These are phyloP conservation scores for Bambusicola thoracicus DNA, from an alignment of 2,113 vertebrate species.

Conservation along the genomic window DNA sequence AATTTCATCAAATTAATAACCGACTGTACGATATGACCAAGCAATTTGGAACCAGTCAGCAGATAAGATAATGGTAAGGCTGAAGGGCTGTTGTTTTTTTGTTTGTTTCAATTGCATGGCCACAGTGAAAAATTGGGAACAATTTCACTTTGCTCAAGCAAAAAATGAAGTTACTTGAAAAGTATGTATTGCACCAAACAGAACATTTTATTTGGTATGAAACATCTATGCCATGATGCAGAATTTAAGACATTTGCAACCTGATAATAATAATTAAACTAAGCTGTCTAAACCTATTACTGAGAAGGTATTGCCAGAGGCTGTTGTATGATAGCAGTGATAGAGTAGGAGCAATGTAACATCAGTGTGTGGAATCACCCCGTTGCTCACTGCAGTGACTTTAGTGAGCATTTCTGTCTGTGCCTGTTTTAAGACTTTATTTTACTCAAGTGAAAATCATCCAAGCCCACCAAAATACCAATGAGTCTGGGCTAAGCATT, in stretches of 20 bases:
- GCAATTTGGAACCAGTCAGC: conserved; percentile 4
- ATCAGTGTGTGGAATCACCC: background rate
- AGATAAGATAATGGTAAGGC: background rate
- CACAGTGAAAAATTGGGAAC: conserved; percentile 2
- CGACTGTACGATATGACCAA: background rate
- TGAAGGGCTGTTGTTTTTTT: background rate
- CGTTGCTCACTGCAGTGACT: background rate
- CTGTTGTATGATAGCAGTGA: background rate
- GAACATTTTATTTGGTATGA: background rate
- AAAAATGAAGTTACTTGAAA: background rate
- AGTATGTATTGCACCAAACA: background rate
- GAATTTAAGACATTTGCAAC: background rate
- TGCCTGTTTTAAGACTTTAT: background rate
- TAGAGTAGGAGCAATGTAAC: background rate
- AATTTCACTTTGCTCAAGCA: background rate
- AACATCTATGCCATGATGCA: background rate
- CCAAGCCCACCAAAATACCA: background rate
- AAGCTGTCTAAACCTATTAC: background rate
- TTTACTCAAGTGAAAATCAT: background rate
- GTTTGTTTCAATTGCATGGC: background rate
- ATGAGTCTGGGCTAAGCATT: background rate
- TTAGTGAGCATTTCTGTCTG: background rate
- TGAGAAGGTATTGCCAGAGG: background rate
- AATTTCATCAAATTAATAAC: background rate
- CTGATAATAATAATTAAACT: background rate